These are phyloP conservation scores for Phrynocephalus forsythii DNA, from an alignment of 2,797 vertebrate species.

Conservation along the genomic window DNA sequence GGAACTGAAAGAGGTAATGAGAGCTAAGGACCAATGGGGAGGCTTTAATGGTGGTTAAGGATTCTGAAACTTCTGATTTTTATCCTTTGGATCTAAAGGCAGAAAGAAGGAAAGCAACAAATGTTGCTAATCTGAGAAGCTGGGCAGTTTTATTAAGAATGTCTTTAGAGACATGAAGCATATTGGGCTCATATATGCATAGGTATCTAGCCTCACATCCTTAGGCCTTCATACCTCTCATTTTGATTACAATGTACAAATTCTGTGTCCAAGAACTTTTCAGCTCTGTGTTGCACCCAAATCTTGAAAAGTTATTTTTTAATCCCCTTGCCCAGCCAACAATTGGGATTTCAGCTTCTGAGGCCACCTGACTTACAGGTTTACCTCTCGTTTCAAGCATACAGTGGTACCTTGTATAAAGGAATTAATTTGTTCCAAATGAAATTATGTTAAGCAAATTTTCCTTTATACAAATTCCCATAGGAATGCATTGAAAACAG, in stretches of 20 bases:
- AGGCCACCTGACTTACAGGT: background rate
- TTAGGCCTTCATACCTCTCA: background rate
- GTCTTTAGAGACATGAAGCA: background rate
- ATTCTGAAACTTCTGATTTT: background rate
- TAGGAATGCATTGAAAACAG: too few species aligned
- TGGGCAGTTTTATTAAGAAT: background rate
- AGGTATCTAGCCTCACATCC: background rate
- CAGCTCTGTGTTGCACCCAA: background rate
- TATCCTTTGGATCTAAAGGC: background rate
- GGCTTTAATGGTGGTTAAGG: background rate
- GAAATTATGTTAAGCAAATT: too few species aligned
- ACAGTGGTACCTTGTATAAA: too few species aligned
- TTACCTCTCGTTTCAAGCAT: background rate
- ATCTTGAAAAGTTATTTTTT: too few species aligned
- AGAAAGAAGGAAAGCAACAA: background rate
- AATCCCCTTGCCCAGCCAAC: too few species aligned
- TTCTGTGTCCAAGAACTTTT: background rate
- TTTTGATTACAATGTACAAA: background rate
- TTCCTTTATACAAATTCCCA: too few species aligned
- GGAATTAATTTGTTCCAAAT: too few species aligned
- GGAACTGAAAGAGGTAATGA: background rate
- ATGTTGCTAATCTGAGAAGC: background rate
- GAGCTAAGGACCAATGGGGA: background rate
- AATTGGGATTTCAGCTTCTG: too few species aligned
- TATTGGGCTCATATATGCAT: background rate